phyloP scores from a whole-genome alignment of 2,888 invertebrate species.

The Doris montereyensis region DNA sequence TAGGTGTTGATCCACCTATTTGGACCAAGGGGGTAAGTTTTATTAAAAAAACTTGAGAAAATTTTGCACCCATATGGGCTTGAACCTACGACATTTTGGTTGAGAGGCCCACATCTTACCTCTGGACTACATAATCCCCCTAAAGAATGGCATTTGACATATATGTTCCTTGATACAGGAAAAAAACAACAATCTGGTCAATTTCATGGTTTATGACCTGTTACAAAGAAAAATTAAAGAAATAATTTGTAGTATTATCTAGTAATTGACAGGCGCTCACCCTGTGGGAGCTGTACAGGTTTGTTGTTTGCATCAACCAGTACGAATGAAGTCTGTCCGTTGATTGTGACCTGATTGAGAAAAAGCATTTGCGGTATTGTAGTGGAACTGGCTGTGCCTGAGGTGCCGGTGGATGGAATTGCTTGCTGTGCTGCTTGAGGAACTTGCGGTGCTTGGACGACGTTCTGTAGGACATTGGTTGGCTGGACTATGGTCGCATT shows the following conservation, averaged over 20 bases:
- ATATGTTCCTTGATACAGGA: too few relatives aligned
- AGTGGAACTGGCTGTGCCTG: slow-evolving; percentile 2
- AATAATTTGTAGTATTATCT: too few relatives aligned
- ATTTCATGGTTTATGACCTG: too few relatives aligned
- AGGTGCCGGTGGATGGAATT: slow-evolving; percentile 17
- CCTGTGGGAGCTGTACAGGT: slow-evolving; percentile 66
- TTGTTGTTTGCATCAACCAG: slow-evolving; percentile 67
- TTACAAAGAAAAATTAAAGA: background rate
- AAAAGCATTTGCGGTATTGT: slow-evolving; percentile 66
- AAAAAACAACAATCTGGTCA: too few relatives aligned
- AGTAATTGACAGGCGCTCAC: slow-evolving; percentile 41
- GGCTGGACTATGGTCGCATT: slow-evolving; percentile 31
- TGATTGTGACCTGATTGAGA: slow-evolving; percentile 64
- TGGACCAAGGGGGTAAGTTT: too few relatives aligned
- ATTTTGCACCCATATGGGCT: too few relatives aligned
- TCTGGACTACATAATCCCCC: too few relatives aligned
- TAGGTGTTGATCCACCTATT: too few relatives aligned
- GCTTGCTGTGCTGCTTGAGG: background rate
- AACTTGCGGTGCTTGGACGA: slow-evolving; percentile 20
- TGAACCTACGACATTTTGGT: too few relatives aligned
- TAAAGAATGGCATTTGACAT: too few relatives aligned
- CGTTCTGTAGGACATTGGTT: slow-evolving; percentile 34
- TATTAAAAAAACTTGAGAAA: too few relatives aligned
- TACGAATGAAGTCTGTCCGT: slow-evolving; percentile 66
- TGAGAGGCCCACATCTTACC: too few relatives aligned